Conservation (phyloP, 2,797 vertebrate species). For the Neostethus bicornis region DNA sequence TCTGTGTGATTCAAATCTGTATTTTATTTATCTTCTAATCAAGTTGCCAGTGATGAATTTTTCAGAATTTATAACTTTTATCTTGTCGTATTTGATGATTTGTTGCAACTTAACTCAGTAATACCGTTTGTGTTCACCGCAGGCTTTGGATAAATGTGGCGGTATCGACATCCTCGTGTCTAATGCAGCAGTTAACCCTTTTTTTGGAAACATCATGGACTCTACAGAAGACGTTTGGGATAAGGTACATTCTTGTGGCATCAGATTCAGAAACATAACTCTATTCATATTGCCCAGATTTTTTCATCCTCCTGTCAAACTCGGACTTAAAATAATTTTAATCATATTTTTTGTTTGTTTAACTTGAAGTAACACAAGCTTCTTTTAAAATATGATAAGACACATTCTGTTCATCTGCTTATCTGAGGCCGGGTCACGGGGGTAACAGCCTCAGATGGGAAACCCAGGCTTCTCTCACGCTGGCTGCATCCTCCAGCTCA, state of each 20-base stretch:
- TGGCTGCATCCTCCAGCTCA: too few species aligned
- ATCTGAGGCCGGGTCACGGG: too few species aligned
- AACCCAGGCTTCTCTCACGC: too few species aligned
- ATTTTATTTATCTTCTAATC: neutral
- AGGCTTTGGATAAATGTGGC: constrained; percentile 85
- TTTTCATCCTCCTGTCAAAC: neutral
- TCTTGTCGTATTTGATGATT: neutral
- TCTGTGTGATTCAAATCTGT: constrained; percentile 2
- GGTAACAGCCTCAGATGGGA: too few species aligned
- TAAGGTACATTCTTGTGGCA: constrained; percentile 74
- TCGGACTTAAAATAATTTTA: neutral
- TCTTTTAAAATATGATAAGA: too few species aligned
- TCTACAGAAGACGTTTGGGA: constrained; percentile 86
- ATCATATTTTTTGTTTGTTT: too few species aligned
- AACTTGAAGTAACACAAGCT: too few species aligned
- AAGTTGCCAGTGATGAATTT: neutral
- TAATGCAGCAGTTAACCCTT: constrained; percentile 88
- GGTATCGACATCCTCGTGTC: constrained; percentile 90
- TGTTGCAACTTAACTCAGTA: neutral
- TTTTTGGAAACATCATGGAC: constrained; percentile 85
- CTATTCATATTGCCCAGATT: too few species aligned
- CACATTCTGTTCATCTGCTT: too few species aligned
- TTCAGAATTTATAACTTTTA: neutral
- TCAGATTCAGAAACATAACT: neutral
- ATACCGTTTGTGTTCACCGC: constrained; percentile 20